phyloP scores from a whole-genome alignment of 2,888 invertebrate species.

The Rotaria socialis region DNA sequence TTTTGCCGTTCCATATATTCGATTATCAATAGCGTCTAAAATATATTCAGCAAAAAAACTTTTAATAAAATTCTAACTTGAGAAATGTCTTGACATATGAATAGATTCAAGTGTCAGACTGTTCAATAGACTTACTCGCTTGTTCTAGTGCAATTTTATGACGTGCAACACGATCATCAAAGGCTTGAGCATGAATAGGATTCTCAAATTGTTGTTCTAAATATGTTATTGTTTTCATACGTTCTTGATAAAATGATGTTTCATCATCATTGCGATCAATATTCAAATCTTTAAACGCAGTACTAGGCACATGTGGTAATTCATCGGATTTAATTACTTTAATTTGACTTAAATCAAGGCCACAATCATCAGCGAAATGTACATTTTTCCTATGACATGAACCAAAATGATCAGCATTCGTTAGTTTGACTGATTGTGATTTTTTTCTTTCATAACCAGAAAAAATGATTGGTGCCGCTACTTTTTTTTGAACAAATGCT shows the following conservation, averaged over 20 bases:
- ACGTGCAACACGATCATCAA: neutral
- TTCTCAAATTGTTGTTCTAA: neutral
- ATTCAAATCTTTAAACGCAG: neutral
- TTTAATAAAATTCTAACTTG: no score
- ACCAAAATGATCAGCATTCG: neutral
- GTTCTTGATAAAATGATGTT: neutral
- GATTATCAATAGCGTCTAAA: slow-evolving; percentile 3
- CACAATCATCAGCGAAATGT: slow-evolving; percentile 43
- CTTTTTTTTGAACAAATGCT: neutral
- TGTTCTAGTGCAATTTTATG: neutral
- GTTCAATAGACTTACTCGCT: neutral
- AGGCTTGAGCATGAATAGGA: neutral
- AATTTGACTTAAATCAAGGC: slow-evolving; percentile 43
- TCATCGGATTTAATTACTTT: slow-evolving; percentile 37
- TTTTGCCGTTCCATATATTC: neutral
- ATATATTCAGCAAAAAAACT: neutral
- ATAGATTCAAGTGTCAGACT: neutral
- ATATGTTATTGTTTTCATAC: neutral
- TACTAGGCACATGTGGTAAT: neutral
- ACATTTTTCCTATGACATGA: slow-evolving; percentile 27
- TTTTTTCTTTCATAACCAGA: neutral
- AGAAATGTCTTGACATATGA: neutral
- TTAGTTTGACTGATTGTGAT: neutral
- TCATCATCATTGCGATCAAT: neutral
- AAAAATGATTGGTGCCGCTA: neutral